Evolutionary conservation across 2,888 invertebrate species (phyloP).

Genomic region (Steinernema hermaphroditum): DNA sequence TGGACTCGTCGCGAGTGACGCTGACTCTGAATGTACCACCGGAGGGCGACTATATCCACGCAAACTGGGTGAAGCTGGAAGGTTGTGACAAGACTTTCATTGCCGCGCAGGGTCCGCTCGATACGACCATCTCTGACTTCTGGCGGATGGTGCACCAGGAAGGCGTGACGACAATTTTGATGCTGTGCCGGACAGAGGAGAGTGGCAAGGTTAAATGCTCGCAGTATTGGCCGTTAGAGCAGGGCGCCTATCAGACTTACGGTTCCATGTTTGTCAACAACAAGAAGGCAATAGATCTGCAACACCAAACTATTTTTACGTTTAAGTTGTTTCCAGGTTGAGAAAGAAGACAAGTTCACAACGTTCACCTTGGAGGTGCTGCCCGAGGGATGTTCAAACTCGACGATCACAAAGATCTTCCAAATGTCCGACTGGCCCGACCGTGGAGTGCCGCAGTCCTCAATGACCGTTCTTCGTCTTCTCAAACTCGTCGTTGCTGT

Average conservation of each 20-base stretch:
- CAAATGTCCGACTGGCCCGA: constrained; percentile 42
- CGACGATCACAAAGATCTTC: constrained; percentile 35
- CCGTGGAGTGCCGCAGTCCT: constrained; percentile 32
- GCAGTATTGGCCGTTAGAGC: constrained; percentile 41
- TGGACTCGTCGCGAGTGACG: constrained; percentile 43
- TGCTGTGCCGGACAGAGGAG: constrained; percentile 41
- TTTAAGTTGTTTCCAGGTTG: constrained; percentile 30
- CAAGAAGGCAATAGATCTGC: constrained; percentile 37
- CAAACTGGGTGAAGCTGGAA: constrained; percentile 45
- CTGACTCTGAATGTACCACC: constrained; percentile 39
- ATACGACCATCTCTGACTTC: constrained; percentile 40
- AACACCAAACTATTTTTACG: background rate
- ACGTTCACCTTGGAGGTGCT: constrained; percentile 39
- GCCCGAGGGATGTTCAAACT: constrained; percentile 42
- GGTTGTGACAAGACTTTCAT: constrained; percentile 43
- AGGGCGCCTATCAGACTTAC: constrained; percentile 39
- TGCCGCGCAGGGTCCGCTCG: constrained; percentile 45
- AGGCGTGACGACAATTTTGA: constrained; percentile 37
- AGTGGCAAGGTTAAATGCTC: constrained; percentile 37
- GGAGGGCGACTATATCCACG: constrained; percentile 51
- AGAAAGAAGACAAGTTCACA: constrained; percentile 35
- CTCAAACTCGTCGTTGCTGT: constrained; percentile 33
- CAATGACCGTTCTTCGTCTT: constrained; percentile 36
- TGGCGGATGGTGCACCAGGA: constrained; percentile 46
- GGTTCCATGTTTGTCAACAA: constrained; percentile 38